A percentile compares a stretch with the other conserved stretches of the same genome.
Evolutionary conservation across 1,140 invertebrate species (phyloP).

Genomic region (Acromyrmex echinatior): DNA sequence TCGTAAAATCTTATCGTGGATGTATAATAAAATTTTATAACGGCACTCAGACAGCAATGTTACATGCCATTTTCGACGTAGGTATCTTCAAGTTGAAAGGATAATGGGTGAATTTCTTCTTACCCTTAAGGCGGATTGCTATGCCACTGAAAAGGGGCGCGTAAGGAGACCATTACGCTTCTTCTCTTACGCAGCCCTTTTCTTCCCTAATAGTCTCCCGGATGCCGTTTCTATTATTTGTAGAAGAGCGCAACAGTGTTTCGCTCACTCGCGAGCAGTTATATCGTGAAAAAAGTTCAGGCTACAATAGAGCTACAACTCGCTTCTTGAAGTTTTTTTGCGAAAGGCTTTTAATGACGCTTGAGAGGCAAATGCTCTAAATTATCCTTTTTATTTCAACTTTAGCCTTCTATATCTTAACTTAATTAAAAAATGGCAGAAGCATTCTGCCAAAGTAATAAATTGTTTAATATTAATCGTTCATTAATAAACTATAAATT

Average conservation of each 20-base stretch:
- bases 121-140: constrained; percentile 51
- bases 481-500: background rate
- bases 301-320: background rate
- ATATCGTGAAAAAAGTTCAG: background rate
- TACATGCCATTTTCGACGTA: constrained; percentile 46
- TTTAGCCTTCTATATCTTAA: background rate
- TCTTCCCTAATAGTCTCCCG: constrained; percentile 26
- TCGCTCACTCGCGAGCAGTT: constrained; percentile 26
- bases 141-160: constrained; percentile 41
- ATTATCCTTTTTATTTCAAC: constrained; percentile 29
- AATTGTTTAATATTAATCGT: background rate
- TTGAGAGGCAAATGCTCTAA: background rate
- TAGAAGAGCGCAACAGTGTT: constrained; percentile 34
- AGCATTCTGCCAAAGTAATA: background rate
- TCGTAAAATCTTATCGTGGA: constrained; percentile 63
- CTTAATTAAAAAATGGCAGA: background rate
- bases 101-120: constrained; percentile 60
- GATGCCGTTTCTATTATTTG: constrained; percentile 54
- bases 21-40: constrained; percentile 68
- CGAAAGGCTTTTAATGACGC: background rate
- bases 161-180: constrained; percentile 43
- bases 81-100: constrained; percentile 38
- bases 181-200: constrained; percentile 19
- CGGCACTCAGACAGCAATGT: constrained; percentile 18
- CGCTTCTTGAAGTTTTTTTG: background rate